phyloP scores from a whole-genome alignment of 1,140 invertebrate genomes.

The Listronotus bonariensis region DNA sequence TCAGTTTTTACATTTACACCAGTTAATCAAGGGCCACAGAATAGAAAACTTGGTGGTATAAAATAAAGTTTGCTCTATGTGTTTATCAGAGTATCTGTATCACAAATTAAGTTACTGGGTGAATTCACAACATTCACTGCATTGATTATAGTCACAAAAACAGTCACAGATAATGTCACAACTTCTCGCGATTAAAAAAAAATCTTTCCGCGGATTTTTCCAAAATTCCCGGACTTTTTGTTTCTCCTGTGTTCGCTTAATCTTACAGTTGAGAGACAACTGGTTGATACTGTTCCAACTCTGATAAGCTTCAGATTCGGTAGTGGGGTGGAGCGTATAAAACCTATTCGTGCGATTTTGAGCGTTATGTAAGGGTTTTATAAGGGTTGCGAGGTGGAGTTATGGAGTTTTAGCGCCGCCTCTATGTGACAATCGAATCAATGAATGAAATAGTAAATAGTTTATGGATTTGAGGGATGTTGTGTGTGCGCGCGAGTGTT shows the following conservation, averaged over 20 bases:
- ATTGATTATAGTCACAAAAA: no score
- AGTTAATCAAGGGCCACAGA: no score
- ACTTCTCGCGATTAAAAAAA: not conserved
- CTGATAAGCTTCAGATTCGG: constrained; percentile 45
- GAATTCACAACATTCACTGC: no score
- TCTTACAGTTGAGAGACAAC: constrained; percentile 44
- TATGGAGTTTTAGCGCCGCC: constrained; percentile 27
- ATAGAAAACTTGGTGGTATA: no score
- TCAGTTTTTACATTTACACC: not conserved
- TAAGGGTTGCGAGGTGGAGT: constrained; percentile 35
- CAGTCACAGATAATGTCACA: constrained; percentile 1
- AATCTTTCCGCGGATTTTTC: constrained; percentile 10
- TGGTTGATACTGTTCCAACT: constrained; percentile 44
- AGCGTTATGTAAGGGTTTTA: constrained; percentile 15
- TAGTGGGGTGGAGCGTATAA: constrained; percentile 18
- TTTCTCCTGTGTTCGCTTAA: constrained; percentile 16
- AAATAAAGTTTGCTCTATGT: no score
- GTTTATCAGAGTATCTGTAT: no score
- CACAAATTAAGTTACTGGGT: no score
- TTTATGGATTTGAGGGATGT: constrained; percentile 43
- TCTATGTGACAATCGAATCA: constrained; percentile 46
- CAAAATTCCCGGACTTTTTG: not conserved
- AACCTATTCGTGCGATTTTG: constrained; percentile 24
- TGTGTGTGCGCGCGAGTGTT: constrained; percentile 9
- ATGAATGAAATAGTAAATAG: constrained; percentile 51